These are phyloP conservation scores for Xenus cinereus DNA, from an alignment of 2,113 vertebrate genomes.

Conservation along the genomic window DNA sequence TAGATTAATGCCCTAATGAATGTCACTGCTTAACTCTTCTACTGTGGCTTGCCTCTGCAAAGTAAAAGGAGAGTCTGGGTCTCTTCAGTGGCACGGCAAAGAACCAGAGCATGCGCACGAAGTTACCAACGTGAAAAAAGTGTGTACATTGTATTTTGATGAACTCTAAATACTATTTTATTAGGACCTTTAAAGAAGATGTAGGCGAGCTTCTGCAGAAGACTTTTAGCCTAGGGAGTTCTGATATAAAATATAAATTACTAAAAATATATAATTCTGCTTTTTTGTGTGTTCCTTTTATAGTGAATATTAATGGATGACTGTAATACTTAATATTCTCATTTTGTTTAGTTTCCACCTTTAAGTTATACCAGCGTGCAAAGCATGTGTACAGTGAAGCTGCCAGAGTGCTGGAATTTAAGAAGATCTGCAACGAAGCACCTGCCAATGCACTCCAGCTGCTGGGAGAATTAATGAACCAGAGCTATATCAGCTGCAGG, in stretches of 20 bases:
- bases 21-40: neutral
- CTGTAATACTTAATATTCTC: neutral
- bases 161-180: neutral
- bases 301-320: neutral
- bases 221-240: neutral
- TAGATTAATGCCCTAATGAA: neutral
- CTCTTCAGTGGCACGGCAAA: neutral
- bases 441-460: slow-evolving; percentile 74
- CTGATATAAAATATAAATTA: neutral
- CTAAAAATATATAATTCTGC: neutral
- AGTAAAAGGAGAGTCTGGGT: neutral
- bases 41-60: neutral
- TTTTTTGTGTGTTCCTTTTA: neutral
- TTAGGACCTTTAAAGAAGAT: neutral
- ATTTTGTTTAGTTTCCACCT: slow-evolving; percentile 77
- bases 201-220: neutral
- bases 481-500: slow-evolving; percentile 91
- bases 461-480: slow-evolving; percentile 92
- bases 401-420: slow-evolving; percentile 86
- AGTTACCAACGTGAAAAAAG: neutral
- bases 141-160: neutral
- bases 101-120: neutral
- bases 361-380: slow-evolving; percentile 90
- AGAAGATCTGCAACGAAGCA: slow-evolving; percentile 82
- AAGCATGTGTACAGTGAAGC: slow-evolving; percentile 94